Conservation (phyloP, 1,140 invertebrate genomes). For the Cotesia typhae region DNA sequence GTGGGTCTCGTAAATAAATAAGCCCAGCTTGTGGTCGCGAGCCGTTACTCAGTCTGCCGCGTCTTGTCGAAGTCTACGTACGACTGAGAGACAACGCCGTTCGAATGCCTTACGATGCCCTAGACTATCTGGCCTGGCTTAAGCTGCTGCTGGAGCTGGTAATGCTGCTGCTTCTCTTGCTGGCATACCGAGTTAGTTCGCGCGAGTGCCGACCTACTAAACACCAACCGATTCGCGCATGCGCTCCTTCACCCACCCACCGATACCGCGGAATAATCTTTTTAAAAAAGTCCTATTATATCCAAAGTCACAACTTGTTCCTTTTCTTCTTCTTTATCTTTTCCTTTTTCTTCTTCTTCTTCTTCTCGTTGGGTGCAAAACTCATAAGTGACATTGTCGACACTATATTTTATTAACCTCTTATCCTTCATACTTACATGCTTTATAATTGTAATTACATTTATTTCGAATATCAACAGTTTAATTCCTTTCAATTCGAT, state of each 20-base stretch:
- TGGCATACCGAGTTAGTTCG: constrained; percentile 39
- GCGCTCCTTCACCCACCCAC: constrained; percentile 39
- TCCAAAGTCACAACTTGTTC: background rate
- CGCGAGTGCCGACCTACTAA: constrained; percentile 56
- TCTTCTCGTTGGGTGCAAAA: background rate
- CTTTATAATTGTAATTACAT: no score
- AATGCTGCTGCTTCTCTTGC: background rate
- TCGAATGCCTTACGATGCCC: constrained; percentile 1
- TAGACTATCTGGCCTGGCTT: background rate
- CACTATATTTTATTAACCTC: no score
- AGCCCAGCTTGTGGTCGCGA: constrained; percentile 16
- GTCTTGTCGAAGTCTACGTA: constrained; percentile 24
- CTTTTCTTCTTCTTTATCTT: background rate
- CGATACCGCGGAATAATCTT: constrained; percentile 6
- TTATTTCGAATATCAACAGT: background rate
- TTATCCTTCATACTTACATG: no score
- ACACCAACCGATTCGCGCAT: constrained; percentile 45
- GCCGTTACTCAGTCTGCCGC: constrained; percentile 21
- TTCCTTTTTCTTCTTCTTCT: background rate
- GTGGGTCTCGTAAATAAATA: constrained; percentile 28
- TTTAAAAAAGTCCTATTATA: background rate
- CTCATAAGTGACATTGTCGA: background rate
- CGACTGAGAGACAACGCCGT: constrained; percentile 16
- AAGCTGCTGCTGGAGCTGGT: background rate
- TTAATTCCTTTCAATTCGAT: background rate